Percentiles rank a stretch among this genome's conserved stretches.
Conservation (phyloP, 2,797 vertebrate genomes). For the Ptychobarbus kaznakovi region DNA sequence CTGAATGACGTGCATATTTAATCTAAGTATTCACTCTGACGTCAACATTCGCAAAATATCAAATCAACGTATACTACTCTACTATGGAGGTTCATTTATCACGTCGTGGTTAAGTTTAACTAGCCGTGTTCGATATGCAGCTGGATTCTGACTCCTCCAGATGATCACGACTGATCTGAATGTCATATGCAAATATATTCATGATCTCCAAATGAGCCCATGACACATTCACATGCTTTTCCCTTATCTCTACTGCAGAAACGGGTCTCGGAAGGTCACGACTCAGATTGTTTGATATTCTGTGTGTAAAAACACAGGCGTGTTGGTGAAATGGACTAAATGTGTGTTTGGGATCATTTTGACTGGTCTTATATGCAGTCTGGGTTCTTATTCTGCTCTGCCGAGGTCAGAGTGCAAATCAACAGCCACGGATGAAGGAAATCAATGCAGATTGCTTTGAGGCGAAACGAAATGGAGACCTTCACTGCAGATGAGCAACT, state of each 20-base stretch:
- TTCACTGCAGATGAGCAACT: background rate
- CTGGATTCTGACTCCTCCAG: conserved; percentile 30
- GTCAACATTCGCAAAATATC: background rate
- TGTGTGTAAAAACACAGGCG: background rate
- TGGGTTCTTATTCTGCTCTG: background rate
- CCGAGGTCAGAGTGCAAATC: conserved; percentile 4
- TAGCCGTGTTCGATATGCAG: conserved; percentile 2
- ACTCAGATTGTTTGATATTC: conserved; percentile 14
- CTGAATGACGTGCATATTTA: conserved; percentile 57
- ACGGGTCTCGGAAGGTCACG: background rate
- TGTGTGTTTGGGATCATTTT: background rate
- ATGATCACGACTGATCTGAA: conserved; percentile 25
- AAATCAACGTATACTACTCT: background rate
- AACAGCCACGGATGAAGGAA: conserved; percentile 26
- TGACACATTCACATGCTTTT: background rate
- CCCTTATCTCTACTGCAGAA: background rate
- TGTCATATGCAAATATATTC: conserved; percentile 46
- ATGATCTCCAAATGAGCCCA: conserved; percentile 1
- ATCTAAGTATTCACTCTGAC: background rate
- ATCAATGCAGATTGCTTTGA: conserved; percentile 32
- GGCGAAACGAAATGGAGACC: background rate
- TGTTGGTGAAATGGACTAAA: background rate
- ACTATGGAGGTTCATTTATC: background rate
- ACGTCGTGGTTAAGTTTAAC: background rate
- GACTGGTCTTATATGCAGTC: background rate